These are phyloP conservation scores for Limnephilus auricula DNA, from an alignment of 2,888 invertebrate genomes.

Conservation along the genomic window DNA sequence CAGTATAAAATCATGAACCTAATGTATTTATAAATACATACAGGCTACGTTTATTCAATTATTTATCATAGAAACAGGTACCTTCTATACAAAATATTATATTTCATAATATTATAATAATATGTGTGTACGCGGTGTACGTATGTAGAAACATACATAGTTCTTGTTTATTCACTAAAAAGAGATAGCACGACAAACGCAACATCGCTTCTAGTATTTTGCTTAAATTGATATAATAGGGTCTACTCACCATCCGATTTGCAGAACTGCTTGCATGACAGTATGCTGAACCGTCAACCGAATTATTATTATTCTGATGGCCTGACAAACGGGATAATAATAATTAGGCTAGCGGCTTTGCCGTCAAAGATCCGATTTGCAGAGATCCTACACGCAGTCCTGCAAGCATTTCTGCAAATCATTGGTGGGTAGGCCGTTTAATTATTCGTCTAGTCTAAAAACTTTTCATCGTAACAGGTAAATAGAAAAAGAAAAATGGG, in stretches of 20 bases:
- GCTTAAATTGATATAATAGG: slow-evolving; percentile 2
- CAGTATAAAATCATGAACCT: background rate
- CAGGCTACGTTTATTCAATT: background rate
- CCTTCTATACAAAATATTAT: background rate
- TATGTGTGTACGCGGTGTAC: background rate
- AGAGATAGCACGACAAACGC: slow-evolving; percentile 28
- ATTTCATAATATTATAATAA: slow-evolving; percentile 5
- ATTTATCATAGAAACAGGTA: background rate
- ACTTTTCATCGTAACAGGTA: background rate
- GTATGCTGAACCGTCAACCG: too few species aligned
- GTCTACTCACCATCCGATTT: too few species aligned
- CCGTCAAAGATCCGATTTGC: too few species aligned
- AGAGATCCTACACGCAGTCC: too few species aligned
- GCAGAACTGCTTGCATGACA: too few species aligned
- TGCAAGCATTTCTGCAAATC: too few species aligned
- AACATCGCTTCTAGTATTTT: slow-evolving; percentile 20
- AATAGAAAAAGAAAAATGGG: slow-evolving; percentile 15
- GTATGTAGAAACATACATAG: background rate
- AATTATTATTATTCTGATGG: too few species aligned
- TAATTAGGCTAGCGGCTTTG: too few species aligned
- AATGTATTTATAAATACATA: background rate
- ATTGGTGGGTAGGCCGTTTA: too few species aligned
- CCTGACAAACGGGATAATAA: too few species aligned
- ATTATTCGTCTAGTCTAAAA: background rate
- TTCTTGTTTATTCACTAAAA: slow-evolving; percentile 35